These are phyloP conservation scores for Drosophila affinis DNA, from an alignment of 2,888 invertebrate genomes.

Conservation along the genomic window DNA sequence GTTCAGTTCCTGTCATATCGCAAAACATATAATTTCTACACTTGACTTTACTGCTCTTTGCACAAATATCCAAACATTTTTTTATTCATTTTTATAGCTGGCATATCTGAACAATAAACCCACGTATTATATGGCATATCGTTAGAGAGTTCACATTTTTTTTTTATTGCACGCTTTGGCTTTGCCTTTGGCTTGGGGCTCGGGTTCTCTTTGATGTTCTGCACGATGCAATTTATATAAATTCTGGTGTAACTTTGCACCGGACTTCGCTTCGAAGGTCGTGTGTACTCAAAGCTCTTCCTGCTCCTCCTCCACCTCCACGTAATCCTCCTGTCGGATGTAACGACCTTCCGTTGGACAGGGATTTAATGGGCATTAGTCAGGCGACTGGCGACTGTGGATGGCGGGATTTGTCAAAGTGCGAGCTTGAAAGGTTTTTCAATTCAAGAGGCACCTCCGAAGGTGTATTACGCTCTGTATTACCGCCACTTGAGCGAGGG, in stretches of 20 bases:
- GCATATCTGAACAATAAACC: conserved; percentile 3
- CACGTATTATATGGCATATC: not conserved
- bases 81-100: not conserved
- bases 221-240: conserved; percentile 27
- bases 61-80: conserved; percentile 5
- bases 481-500: not conserved
- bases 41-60: not conserved
- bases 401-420: conserved; percentile 4
- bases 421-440: conserved; percentile 2
- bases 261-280: not conserved
- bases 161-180: not conserved
- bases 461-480: not conserved
- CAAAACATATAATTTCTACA: not conserved
- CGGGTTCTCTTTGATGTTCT: conserved; percentile 12
- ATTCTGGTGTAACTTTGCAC: conserved; percentile 18
- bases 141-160: not conserved
- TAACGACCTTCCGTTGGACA: conserved; percentile 7
- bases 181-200: not conserved
- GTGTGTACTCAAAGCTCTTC: conserved; percentile 11
- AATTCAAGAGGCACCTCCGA: conserved; percentile 6
- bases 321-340: conserved; percentile 4
- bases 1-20: not conserved
- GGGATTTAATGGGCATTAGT: conserved; percentile 25
- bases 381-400: conserved; percentile 10
- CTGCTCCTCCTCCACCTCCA: not conserved